A percentile compares a stretch with the other conserved stretches of the same genome.
Conservation (phyloP, 2,797 vertebrate genomes). For the Perdix hodgsoniae region DNA sequence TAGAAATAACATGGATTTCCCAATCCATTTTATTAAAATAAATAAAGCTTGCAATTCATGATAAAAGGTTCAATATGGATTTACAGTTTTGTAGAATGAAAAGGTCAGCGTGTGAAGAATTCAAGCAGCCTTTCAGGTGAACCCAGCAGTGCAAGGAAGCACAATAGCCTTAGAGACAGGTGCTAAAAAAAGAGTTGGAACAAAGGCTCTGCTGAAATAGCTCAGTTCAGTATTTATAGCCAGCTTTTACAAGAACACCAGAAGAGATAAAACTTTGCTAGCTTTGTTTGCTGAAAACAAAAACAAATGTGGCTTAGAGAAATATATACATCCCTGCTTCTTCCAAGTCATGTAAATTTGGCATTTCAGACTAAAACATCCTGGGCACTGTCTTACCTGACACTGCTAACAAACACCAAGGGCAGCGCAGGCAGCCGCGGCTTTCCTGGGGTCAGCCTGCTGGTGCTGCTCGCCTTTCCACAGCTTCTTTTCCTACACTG, state of each 20-base stretch:
- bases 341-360: not conserved
- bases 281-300: not conserved
- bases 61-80: not conserved
- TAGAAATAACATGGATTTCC: not conserved
- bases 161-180: not conserved
- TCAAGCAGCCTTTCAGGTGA: not conserved
- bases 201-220: not conserved
- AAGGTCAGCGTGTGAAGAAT: not conserved
- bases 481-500: not conserved
- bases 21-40: not conserved
- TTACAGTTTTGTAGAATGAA: not conserved
- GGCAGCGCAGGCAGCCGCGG: slow-evolving; percentile 5
- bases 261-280: not conserved
- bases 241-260: not conserved
- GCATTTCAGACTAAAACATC: not conserved
- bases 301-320: slow-evolving; percentile 2
- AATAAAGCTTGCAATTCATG: not conserved
- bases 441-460: not conserved
- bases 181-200: not conserved
- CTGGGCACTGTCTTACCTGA: slow-evolving; percentile 29
- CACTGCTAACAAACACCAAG: slow-evolving; percentile 20
- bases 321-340: not conserved
- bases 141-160: not conserved
- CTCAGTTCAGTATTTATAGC: not conserved
- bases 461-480: not conserved